phyloP scores from a whole-genome alignment of 2,888 invertebrate genomes.

The Gasteruption jaculator region DNA sequence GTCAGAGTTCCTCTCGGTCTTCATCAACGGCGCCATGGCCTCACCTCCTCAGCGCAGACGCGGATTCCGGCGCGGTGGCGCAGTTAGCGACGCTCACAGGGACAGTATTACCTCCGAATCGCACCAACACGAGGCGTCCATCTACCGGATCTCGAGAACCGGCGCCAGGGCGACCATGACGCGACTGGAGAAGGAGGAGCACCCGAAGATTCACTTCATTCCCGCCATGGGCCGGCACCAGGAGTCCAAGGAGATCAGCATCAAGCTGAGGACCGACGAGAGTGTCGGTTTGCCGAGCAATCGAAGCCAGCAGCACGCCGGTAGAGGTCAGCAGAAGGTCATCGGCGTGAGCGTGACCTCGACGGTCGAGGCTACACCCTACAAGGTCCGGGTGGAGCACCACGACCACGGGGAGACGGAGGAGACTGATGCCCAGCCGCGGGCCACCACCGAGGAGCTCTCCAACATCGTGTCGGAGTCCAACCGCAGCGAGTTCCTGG shows the following conservation, averaged over 20 bases:
- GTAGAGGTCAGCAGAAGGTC: conserved; percentile 37
- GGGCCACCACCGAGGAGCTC: conserved; percentile 48
- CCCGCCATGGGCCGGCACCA: conserved; percentile 14
- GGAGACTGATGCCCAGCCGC: conserved; percentile 31
- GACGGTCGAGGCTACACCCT: conserved; percentile 58
- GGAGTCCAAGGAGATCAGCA: conserved; percentile 10
- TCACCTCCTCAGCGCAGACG: conserved; percentile 37
- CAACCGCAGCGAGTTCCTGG: conserved; percentile 58
- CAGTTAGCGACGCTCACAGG: conserved; percentile 17
- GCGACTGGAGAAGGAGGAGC: conserved; percentile 25
- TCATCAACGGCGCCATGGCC: conserved; percentile 51
- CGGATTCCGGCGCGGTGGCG: conserved; percentile 31
- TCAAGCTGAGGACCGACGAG: conserved; percentile 15
- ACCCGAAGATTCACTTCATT: too few relatives aligned
- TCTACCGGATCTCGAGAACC: conserved; percentile 46
- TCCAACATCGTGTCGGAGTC: conserved; percentile 56
- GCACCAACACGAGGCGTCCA: conserved; percentile 45
- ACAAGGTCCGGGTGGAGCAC: conserved; percentile 48
- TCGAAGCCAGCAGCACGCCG: conserved; percentile 10
- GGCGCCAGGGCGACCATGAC: conserved; percentile 28
- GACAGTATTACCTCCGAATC: conserved; percentile 44
- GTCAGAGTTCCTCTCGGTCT: conserved; percentile 52
- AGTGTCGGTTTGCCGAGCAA: too few relatives aligned
- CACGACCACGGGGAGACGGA: conserved; percentile 33
- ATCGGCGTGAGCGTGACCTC: conserved; percentile 60